phyloP scores from a whole-genome alignment of 2,797 vertebrate genomes.

The Chromobotia macracanthus region DNA sequence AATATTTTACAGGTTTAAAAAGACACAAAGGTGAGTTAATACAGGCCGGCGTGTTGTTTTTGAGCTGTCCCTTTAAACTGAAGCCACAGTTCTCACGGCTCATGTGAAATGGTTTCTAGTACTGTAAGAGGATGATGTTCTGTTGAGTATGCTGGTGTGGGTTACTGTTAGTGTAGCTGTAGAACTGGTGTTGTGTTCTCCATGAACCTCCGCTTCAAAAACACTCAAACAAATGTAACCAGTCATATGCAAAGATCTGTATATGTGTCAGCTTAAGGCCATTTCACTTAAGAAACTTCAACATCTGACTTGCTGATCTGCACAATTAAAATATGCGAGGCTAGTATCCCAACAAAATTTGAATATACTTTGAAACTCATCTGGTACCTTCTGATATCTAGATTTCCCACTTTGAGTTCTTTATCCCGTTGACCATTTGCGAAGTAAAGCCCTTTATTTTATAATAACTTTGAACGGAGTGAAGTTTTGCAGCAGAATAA shows the following conservation, averaged over 20 bases:
- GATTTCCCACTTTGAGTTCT: not conserved
- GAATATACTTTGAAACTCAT: not conserved
- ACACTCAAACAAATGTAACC: not conserved
- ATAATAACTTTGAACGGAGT: not conserved
- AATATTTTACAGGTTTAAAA: not conserved
- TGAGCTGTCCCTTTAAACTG: conserved; percentile 18
- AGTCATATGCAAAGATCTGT: conserved; percentile 21
- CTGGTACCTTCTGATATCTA: not conserved
- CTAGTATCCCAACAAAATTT: not conserved
- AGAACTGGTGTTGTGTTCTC: not conserved
- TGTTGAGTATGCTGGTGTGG: not conserved
- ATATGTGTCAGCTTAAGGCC: not conserved
- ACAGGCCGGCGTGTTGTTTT: not conserved
- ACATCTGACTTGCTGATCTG: conserved; percentile 14
- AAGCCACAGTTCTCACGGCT: conserved; percentile 1
- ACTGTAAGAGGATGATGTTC: conserved; percentile 27
- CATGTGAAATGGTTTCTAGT: conserved; percentile 17
- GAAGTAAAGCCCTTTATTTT: not conserved
- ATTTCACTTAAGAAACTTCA: not conserved
- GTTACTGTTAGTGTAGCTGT: not conserved
- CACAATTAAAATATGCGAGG: conserved; percentile 10
- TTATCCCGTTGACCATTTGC: not conserved
- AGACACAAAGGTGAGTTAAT: not conserved
- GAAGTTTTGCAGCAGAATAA: not conserved
- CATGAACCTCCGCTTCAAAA: not conserved